Evolutionary conservation across 2,113 vertebrate genomes (phyloP).

Genomic region (Epinephelus lanceolatus): DNA sequence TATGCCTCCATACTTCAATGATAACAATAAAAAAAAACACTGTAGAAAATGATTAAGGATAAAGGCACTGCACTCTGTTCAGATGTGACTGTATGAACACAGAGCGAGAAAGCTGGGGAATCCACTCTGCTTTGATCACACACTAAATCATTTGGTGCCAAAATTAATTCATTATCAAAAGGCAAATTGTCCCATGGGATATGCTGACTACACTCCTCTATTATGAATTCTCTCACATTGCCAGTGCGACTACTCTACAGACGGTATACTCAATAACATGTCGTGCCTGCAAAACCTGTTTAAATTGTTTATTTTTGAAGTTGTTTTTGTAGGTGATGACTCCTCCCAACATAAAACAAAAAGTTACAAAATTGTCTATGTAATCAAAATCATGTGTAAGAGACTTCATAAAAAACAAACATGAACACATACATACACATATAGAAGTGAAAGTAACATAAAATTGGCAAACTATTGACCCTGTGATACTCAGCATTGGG

Average conservation of each 20-base stretch:
- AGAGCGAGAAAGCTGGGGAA: neutral
- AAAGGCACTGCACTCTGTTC: neutral
- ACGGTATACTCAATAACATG: slow-evolving; percentile 73
- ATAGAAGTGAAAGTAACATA: slow-evolving; percentile 85
- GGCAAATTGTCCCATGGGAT: neutral
- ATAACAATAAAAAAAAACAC: neutral
- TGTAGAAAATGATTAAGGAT: neutral
- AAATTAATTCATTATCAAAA: neutral
- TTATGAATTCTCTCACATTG: neutral
- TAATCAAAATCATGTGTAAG: slow-evolving; percentile 87
- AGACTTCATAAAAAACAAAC: slow-evolving; percentile 86
- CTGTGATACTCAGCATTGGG: slow-evolving; percentile 84
- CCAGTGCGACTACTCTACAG: slow-evolving; percentile 13
- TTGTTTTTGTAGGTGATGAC: slow-evolving; percentile 83
- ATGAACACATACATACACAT: slow-evolving; percentile 83
- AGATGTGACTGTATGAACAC: neutral
- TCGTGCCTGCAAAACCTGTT: slow-evolving; percentile 78
- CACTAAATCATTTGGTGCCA: neutral
- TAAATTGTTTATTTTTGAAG: slow-evolving; percentile 86
- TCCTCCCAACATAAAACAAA: slow-evolving; percentile 84
- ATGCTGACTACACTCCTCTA: neutral
- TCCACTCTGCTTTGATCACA: neutral
- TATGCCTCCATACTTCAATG: neutral
- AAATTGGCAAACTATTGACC: slow-evolving; percentile 86
- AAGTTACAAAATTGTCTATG: slow-evolving; percentile 86